Evolutionary conservation across 1,140 invertebrate genomes (phyloP).

Genomic region (Drosophila suzukii): DNA sequence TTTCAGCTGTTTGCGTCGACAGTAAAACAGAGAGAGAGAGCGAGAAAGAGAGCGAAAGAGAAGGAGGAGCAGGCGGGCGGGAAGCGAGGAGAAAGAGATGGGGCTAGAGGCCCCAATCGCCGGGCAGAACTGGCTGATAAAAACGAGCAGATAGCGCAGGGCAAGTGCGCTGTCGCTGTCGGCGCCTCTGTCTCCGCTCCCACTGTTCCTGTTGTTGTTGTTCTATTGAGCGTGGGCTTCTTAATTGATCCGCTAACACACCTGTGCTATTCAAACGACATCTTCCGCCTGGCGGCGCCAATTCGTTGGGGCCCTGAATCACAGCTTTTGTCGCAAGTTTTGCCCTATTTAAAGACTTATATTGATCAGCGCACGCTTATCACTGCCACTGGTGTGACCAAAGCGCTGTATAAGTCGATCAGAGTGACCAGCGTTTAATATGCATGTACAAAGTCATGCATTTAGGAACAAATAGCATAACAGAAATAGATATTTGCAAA

Average conservation of each 20-base stretch:
- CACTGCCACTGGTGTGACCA: constrained; percentile 1
- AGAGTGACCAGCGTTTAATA: constrained; percentile 2
- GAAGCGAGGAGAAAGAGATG: neutral
- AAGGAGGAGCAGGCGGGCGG: neutral
- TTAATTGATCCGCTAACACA: constrained; percentile 17
- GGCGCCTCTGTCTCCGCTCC: neutral
- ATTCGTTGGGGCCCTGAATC: constrained; percentile 15
- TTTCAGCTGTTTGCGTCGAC: constrained; percentile 43
- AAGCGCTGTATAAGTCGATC: neutral
- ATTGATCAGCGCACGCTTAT: constrained; percentile 16
- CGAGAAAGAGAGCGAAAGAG: neutral
- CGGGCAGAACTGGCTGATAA: constrained; percentile 30
- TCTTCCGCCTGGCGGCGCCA: constrained; percentile 17
- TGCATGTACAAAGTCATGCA: neutral
- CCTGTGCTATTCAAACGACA: constrained; percentile 3
- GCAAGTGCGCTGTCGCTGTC: constrained; percentile 18
- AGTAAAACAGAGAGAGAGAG: constrained; percentile 1
- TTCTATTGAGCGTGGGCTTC: constrained; percentile 18
- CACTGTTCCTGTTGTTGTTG: constrained; percentile 1
- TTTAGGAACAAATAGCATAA: too few relatives aligned
- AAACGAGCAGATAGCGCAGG: constrained; percentile 34
- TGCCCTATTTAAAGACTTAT: neutral
- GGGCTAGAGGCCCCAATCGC: constrained; percentile 18
- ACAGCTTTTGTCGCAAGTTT: constrained; percentile 7
- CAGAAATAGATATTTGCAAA: too few relatives aligned